A percentile compares a stretch with the other conserved stretches of the same genome.
Conservation (phyloP, 2,113 vertebrate species). For the Scytalopus superciliaris region DNA sequence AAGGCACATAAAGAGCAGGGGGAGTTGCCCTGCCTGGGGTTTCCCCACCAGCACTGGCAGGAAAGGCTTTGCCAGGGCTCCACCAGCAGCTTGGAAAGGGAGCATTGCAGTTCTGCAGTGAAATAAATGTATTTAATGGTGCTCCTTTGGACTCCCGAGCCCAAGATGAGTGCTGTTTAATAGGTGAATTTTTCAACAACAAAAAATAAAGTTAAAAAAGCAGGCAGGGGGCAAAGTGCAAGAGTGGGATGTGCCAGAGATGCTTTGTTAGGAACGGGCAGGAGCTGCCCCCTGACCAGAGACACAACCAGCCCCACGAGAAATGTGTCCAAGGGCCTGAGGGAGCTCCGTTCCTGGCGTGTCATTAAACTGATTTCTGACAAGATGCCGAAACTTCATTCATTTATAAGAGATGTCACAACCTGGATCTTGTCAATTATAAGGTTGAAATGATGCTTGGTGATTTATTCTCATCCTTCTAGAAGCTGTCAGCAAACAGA, state of each 20-base stretch:
- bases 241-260: not conserved
- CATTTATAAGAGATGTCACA: not conserved
- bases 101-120: too few relatives aligned
- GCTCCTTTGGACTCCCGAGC: not conserved
- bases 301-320: not conserved
- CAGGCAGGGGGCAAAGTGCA: accelerated
- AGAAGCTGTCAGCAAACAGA: not conserved
- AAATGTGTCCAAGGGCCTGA: not conserved
- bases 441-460: not conserved
- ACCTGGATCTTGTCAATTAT: not conserved
- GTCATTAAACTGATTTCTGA: not conserved
- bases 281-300: too few relatives aligned
- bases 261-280: accelerated
- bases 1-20: not conserved
- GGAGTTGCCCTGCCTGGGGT: not conserved
- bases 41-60: not conserved
- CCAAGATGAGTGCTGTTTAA: not conserved
- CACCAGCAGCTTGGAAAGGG: not conserved
- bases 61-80: not conserved
- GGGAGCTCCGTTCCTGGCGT: not conserved
- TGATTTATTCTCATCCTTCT: not conserved
- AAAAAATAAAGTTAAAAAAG: not conserved
- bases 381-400: not conserved
- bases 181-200: not conserved
- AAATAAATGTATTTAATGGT: not conserved